Evolutionary conservation across 2,888 invertebrate genomes (phyloP).

Genomic region (Steinernema scapterisci): DNA sequence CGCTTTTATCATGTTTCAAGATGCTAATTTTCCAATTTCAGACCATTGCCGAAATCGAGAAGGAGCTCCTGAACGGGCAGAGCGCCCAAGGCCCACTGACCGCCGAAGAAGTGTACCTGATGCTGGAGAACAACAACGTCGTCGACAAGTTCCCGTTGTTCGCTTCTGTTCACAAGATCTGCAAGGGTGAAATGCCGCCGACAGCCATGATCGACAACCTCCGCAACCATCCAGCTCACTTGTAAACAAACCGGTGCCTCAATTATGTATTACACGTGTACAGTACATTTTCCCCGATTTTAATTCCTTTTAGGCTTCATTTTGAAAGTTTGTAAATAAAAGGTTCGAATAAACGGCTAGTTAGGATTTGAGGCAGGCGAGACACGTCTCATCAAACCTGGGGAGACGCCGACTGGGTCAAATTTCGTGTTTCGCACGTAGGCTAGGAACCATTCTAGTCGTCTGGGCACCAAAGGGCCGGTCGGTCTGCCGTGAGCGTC

Average conservation of each 20-base stretch:
- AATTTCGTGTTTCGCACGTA: too few species aligned
- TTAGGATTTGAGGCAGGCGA: too few species aligned
- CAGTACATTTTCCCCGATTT: neutral
- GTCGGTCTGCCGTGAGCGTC: too few species aligned
- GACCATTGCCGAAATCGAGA: conserved; percentile 84
- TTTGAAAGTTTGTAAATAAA: neutral
- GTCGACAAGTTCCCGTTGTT: conserved; percentile 81
- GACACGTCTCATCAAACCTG: too few species aligned
- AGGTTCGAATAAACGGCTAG: neutral
- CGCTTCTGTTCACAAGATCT: conserved; percentile 91
- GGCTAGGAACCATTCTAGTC: too few species aligned
- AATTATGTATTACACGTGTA: neutral
- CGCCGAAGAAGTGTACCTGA: conserved; percentile 92
- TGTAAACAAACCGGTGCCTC: conserved; percentile 26
- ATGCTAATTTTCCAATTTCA: conserved; percentile 49
- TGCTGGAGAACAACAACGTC: conserved; percentile 75
- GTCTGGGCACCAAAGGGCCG: too few species aligned
- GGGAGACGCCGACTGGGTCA: too few species aligned
- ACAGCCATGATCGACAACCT: conserved; percentile 49
- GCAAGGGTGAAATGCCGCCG: conserved; percentile 73
- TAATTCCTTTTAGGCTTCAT: conserved; percentile 2
- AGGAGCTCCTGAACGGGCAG: conserved; percentile 95
- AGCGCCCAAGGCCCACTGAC: conserved; percentile 96
- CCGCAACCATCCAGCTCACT: conserved; percentile 49
- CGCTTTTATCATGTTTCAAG: neutral